phyloP scores from a whole-genome alignment of 2,888 invertebrate genomes.

The Cancer borealis region DNA sequence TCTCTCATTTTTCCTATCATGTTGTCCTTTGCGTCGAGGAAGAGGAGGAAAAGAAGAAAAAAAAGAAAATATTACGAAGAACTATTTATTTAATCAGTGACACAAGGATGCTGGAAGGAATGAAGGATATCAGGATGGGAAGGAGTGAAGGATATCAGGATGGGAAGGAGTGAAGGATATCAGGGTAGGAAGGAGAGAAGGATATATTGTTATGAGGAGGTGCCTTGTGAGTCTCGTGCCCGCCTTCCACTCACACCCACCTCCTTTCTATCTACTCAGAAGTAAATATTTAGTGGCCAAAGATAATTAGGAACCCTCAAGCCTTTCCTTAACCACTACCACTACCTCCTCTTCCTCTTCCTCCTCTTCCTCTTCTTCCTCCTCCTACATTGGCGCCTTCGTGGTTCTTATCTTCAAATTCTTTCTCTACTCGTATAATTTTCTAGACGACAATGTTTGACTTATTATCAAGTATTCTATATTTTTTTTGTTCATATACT shows the following conservation, averaged over 20 bases:
- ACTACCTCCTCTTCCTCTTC: background rate
- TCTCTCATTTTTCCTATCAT: background rate
- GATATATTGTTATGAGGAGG: background rate
- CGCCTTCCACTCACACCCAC: background rate
- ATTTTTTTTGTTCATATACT: background rate
- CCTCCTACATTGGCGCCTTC: background rate
- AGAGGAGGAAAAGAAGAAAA: background rate
- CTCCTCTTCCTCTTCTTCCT: background rate
- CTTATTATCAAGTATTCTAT: background rate
- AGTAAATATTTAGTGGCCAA: slow-evolving; percentile 28
- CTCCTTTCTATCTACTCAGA: background rate
- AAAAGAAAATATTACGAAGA: background rate
- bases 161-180: background rate
- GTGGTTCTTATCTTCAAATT: background rate
- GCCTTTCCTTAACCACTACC: background rate
- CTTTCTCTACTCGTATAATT: background rate
- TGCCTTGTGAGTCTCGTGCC: background rate
- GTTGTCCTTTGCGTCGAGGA: background rate
- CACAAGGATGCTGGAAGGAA: background rate
- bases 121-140: background rate
- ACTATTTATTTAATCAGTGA: background rate
- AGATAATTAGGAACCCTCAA: background rate
- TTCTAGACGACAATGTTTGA: background rate
- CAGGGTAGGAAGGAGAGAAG: background rate
- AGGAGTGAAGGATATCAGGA: background rate